Conservation (phyloP, 2,888 invertebrate species). For the Hyposoter dolosus region DNA sequence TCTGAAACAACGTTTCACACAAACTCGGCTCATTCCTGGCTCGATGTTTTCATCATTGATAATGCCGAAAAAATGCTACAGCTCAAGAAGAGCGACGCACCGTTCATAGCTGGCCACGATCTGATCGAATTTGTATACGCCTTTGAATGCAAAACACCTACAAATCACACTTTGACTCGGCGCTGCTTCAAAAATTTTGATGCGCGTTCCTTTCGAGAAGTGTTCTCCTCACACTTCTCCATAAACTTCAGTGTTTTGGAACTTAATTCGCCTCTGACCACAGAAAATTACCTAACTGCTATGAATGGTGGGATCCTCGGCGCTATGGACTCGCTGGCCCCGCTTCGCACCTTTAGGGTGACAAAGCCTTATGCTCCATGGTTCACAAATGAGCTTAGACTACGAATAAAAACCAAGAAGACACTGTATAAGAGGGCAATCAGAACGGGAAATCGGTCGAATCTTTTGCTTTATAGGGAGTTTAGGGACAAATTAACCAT, state of each 20-base stretch:
- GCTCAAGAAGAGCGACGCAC: background rate
- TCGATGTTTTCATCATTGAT: constrained; percentile 3
- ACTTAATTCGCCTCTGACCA: too few species aligned
- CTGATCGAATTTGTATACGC: too few species aligned
- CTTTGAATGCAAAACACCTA: too few species aligned
- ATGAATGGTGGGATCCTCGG: too few species aligned
- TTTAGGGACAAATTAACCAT: background rate
- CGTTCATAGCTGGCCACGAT: constrained; percentile 21
- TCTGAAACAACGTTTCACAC: background rate
- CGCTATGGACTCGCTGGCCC: background rate
- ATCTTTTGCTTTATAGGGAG: background rate
- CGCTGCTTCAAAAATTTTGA: too few species aligned
- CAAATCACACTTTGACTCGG: too few species aligned
- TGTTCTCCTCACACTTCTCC: too few species aligned
- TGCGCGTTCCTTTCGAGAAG: too few species aligned
- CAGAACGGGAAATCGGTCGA: background rate
- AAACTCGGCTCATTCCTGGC: background rate
- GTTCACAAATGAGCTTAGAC: background rate
- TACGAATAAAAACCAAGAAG: background rate
- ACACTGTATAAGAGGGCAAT: background rate
- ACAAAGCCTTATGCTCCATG: background rate
- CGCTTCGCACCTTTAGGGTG: background rate
- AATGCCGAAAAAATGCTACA: background rate
- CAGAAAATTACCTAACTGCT: too few species aligned
- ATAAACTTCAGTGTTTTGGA: too few species aligned